A percentile compares a stretch with the other conserved stretches of the same genome.
phyloP scores from a whole-genome alignment of 1,140 invertebrate species.

The Caenorhabditis latens region DNA sequence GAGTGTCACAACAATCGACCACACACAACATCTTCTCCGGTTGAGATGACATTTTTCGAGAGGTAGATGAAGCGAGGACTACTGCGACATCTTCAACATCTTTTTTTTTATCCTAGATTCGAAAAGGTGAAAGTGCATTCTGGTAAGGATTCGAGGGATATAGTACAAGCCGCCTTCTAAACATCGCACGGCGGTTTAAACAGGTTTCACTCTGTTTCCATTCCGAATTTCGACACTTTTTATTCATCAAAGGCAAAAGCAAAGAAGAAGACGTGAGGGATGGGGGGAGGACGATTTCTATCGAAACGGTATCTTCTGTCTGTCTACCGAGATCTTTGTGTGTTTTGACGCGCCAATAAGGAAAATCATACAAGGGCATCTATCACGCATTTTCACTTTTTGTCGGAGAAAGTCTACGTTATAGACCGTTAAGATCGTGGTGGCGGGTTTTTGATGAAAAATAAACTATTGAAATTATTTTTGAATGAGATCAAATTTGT shows the following conservation, averaged over 20 bases:
- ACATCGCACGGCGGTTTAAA: constrained; percentile 10
- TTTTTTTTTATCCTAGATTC: not conserved
- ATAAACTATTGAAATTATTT: not conserved
- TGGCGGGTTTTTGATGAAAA: constrained; percentile 8
- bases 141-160: constrained; percentile 18
- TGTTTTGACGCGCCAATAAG: constrained; percentile 46
- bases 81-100: constrained; percentile 18
- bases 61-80: constrained; percentile 25
- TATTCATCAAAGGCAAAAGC: constrained; percentile 24
- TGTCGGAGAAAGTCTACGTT: constrained; percentile 25
- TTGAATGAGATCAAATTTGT: not conserved
- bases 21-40: constrained; percentile 11
- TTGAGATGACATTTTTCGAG: constrained; percentile 37
- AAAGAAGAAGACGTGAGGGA: constrained; percentile 9
- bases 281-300: constrained; percentile 7
- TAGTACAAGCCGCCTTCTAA: constrained; percentile 27
- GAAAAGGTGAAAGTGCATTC: constrained; percentile 17
- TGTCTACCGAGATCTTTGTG: not conserved
- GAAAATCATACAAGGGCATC: constrained; percentile 51
- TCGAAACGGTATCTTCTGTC: constrained; percentile 51
- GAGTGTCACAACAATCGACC: constrained; percentile 51
- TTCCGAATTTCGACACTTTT: constrained; percentile 54
- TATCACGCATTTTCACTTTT: constrained; percentile 44
- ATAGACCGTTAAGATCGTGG: not conserved
- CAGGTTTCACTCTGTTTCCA: constrained; percentile 30